Evolutionary conservation across 1,140 invertebrate genomes (phyloP).

Genomic region (Formica exsecta): DNA sequence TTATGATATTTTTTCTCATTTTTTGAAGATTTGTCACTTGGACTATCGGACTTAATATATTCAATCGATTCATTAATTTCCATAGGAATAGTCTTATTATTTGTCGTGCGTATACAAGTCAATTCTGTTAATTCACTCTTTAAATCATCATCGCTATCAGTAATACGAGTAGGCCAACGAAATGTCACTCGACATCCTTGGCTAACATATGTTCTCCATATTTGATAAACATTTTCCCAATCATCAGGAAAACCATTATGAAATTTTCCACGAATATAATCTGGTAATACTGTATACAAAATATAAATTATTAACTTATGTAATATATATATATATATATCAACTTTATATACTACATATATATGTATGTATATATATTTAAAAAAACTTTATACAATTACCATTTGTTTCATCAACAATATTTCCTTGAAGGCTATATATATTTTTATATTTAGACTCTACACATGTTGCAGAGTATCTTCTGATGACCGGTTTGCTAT

Average conservation of each 20-base stretch:
- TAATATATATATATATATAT: no score
- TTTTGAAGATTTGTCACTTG: background rate
- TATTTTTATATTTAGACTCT: slow-evolving; percentile 78
- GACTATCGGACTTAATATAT: background rate
- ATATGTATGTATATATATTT: background rate
- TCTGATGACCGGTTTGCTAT: slow-evolving; percentile 80
- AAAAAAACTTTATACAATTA: slow-evolving; percentile 57
- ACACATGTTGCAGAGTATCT: slow-evolving; percentile 72
- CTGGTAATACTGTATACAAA: slow-evolving; percentile 78
- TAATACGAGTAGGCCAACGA: slow-evolving; percentile 81
- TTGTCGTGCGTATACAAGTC: background rate
- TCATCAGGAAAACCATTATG: slow-evolving; percentile 84
- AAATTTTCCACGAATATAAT: slow-evolving; percentile 82
- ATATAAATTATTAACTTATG: background rate
- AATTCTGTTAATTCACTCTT: slow-evolving; percentile 79
- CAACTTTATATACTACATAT: no score
- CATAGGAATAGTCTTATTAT: background rate
- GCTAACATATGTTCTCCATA: slow-evolving; percentile 79
- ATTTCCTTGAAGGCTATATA: slow-evolving; percentile 79
- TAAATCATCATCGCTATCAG: slow-evolving; percentile 83
- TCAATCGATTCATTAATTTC: background rate
- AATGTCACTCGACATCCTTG: slow-evolving; percentile 74
- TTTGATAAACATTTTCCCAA: slow-evolving; percentile 81
- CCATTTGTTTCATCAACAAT: slow-evolving; percentile 78
- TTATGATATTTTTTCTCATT: background rate